A percentile compares a stretch with the other conserved stretches of the same genome.
These are phyloP conservation scores for Apoda limacodes DNA, from an alignment of 2,888 invertebrate genomes.

Conservation along the genomic window DNA sequence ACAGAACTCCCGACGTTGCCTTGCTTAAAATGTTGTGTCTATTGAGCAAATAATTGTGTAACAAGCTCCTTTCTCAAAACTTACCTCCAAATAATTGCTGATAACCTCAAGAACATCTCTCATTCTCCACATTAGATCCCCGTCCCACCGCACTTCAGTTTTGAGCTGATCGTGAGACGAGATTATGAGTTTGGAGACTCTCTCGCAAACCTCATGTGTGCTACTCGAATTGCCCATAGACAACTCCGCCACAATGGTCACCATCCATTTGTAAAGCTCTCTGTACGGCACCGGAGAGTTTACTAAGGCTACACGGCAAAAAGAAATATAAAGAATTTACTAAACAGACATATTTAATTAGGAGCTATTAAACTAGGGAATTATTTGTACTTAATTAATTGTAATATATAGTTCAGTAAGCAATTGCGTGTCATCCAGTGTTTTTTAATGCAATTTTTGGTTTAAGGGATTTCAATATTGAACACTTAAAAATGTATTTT, in stretches of 20 bases:
- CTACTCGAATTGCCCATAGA: constrained; percentile 22
- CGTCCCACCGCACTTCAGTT: constrained; percentile 11
- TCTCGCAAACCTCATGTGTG: constrained; percentile 22
- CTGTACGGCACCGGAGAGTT: constrained; percentile 51
- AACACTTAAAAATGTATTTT: too few species aligned
- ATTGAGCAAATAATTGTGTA: too few species aligned
- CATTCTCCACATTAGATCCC: constrained; percentile 42
- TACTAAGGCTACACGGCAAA: constrained; percentile 37
- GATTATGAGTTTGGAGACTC: constrained; percentile 12
- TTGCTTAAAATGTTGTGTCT: too few species aligned
- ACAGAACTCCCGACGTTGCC: too few species aligned
- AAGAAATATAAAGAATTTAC: not conserved
- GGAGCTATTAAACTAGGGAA: too few species aligned
- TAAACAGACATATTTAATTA: too few species aligned
- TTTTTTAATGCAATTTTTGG: too few species aligned
- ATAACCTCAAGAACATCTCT: constrained; percentile 65
- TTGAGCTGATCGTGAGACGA: constrained; percentile 11
- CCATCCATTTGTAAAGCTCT: constrained; percentile 38
- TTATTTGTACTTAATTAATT: too few species aligned
- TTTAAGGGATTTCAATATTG: too few species aligned
- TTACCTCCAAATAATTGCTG: constrained; percentile 73
- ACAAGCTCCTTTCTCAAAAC: too few species aligned
- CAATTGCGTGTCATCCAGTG: too few species aligned
- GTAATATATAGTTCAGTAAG: too few species aligned
- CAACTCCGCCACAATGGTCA: constrained; percentile 35